Percentiles rank a stretch among this genome's conserved stretches.
phyloP scores from a whole-genome alignment of 2,797 vertebrate genomes.

The Glossophaga mutica region DNA sequence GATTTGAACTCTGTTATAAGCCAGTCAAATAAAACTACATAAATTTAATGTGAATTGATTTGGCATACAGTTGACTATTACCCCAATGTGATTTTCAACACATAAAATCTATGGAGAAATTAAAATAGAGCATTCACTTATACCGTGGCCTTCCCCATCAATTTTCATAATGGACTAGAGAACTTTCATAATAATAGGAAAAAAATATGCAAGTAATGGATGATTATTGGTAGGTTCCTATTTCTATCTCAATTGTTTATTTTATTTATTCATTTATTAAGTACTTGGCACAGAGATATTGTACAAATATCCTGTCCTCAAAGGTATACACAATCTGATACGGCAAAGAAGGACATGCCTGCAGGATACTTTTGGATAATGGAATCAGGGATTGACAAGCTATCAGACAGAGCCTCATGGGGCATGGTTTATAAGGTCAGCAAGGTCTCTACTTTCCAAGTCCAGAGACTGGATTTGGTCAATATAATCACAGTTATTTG shows the following conservation, averaged over 20 bases:
- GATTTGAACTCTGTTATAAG: conserved; percentile 3
- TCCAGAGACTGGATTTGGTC: not conserved
- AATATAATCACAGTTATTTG: not conserved
- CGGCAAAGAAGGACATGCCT: not conserved
- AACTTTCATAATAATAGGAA: conserved; percentile 8
- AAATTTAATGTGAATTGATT: conserved; percentile 35
- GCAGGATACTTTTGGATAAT: not conserved
- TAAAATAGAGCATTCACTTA: conserved; percentile 41
- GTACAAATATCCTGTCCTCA: not conserved
- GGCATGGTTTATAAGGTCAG: not conserved
- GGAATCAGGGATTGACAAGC: not conserved
- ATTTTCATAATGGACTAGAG: not conserved
- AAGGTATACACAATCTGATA: not conserved
- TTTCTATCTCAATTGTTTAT: not conserved
- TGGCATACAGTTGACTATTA: conserved; percentile 9
- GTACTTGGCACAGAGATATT: conserved; percentile 25
- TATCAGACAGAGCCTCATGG: not conserved
- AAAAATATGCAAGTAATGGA: not conserved
- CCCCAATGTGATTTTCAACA: conserved; percentile 32
- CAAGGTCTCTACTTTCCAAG: not conserved
- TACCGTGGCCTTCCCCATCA: not conserved
- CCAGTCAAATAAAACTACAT: conserved; percentile 39
- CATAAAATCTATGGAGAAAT: conserved; percentile 26
- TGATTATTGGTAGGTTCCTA: not conserved
- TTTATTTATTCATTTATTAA: conserved; percentile 49